Percentiles rank a stretch among this genome's conserved stretches.
These are phyloP conservation scores for Sycophila texana DNA, from an alignment of 2,888 invertebrate genomes.

Conservation along the genomic window DNA sequence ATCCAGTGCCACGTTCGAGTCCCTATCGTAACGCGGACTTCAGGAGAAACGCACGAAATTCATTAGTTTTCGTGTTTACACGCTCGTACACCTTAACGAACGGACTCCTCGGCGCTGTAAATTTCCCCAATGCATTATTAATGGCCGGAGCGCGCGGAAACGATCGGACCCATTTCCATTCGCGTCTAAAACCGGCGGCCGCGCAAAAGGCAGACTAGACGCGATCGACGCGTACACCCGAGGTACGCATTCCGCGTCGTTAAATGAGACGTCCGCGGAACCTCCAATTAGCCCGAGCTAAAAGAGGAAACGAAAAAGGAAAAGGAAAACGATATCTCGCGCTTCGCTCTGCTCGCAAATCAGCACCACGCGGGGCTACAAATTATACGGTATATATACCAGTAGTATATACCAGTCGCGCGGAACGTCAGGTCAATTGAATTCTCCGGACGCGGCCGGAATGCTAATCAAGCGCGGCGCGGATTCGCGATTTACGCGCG, in stretches of 20 bases:
- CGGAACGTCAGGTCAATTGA: slow-evolving; percentile 27
- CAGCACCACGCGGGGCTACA: slow-evolving; percentile 19
- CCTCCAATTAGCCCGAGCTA: too few relatives aligned
- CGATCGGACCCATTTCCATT: background rate
- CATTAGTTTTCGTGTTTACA: slow-evolving; percentile 4
- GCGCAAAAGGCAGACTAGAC: background rate
- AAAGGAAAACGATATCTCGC: background rate
- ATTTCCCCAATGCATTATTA: slow-evolving; percentile 24
- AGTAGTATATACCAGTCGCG: too few relatives aligned
- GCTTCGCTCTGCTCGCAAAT: slow-evolving; percentile 17
- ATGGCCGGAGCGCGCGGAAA: background rate
- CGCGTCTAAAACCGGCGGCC: background rate
- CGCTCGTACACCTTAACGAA: background rate
- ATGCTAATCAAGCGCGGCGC: slow-evolving; percentile 35
- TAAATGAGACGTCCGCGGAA: background rate
- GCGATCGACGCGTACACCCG: background rate
- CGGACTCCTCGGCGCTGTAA: slow-evolving; percentile 11
- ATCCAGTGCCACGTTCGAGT: too few relatives aligned
- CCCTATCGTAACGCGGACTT: too few relatives aligned
- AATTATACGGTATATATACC: slow-evolving; percentile 18
- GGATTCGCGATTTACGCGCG: slow-evolving; percentile 12
- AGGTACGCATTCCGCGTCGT: background rate
- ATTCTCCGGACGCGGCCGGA: slow-evolving; percentile 27
- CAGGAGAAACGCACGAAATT: background rate
- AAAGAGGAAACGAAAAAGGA: background rate